Evolutionary conservation across 2,113 vertebrate genomes (phyloP), one percentile per base, ranked within the genome.

Genomic region (Alexandromys fortis): DNA sequence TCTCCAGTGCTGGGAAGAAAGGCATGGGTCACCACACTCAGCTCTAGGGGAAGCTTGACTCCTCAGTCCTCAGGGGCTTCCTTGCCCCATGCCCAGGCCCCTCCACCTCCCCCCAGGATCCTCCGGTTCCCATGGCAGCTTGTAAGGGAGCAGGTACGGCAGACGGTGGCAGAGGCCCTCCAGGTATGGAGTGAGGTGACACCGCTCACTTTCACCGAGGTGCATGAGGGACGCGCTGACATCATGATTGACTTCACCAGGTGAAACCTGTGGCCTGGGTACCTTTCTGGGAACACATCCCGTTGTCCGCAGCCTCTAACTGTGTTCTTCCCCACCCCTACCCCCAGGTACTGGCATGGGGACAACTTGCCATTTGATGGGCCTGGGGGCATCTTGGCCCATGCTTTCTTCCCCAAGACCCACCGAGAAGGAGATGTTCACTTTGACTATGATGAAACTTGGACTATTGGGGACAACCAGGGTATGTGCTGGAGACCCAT

Each of bases 321-420:
- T 55, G 45, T 87, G 26, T 63, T 12, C 24, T 61, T 16, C 81
- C 3, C 22, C 1, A 65, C 38, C 5, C n/a, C 79, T 1, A 63
- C 79, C 92, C 94, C 16, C 97, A 99, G 99, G 96, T 99, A 99
- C 97, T 99, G 99, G 99, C 99, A 99, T 0, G 99, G 99, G 79
- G 99, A 99, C 98, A 99, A 99, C 92, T 94, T 99, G 67, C 99
- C 99, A 19, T 99, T 99, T 12, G 99, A 99, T 0, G 99, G 99
- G 30, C 99, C 98, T 0, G 99, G 99, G 22, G 99, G 99, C 82
- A 99, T 99, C 87, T 98, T 99, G 88, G 99, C 99, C 24, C 99
- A 99, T 0, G 99, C 99, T 0, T 99, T 99, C 98, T 99, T 99
- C 97, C 99, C 99, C 42, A 99, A 98, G 97, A 99, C 99, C 0